Base-by-base conservation (phyloP, 2,797 vertebrate genomes). In the Triplophysa bombifrons region DNA sequence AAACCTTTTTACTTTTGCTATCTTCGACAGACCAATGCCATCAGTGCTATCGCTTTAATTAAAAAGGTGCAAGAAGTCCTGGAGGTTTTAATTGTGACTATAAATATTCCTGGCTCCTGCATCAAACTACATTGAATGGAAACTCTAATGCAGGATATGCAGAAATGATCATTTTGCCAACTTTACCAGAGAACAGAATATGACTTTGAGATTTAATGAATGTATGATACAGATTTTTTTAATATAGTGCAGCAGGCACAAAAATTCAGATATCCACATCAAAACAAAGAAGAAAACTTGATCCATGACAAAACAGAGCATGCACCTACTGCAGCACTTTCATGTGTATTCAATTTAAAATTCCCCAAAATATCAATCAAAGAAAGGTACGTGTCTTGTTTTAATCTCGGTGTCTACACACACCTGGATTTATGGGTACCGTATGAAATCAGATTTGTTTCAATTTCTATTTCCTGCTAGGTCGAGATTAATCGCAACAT, bases 1-100 rank as follows among this genome's bases (percentile, higher is more conserved):
- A 92, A 91, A 89, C 87, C 88, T 90, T 88, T 92, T 90, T 91
- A 74, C 70, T 80, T 68, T 41, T 74, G 34, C 70, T 72, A 48
- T 80, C 78, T 73, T 67, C 41, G 41, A 72, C 63, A 66, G 70
- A 66, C 69, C 69, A 80, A 38, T 73, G 70, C 78, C 78, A 80
- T 79, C 61, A 79, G 61, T 66, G 60, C 77, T 72, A 66, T 73
- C 10, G 25, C 51, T 64, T 80, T 73, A 80, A 80, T 80, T 73
- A 80, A 80, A 80, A 80, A 60, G 41, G 63, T 16, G 17, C 78
- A 67, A 80, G 60, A 73, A 60, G 78, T 38, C 50, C 71, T 60
- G 66, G 51, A 74, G 71, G 41, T 80, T 80, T 80, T 80, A 73
- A 74, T 58, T 60, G 53, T 67, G 41, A 56, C 78, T 38, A 80